Percentiles rank a stretch among this genome's conserved stretches.
Conservation (phyloP, 1,140 invertebrate genomes). For the Apis cerana region DNA sequence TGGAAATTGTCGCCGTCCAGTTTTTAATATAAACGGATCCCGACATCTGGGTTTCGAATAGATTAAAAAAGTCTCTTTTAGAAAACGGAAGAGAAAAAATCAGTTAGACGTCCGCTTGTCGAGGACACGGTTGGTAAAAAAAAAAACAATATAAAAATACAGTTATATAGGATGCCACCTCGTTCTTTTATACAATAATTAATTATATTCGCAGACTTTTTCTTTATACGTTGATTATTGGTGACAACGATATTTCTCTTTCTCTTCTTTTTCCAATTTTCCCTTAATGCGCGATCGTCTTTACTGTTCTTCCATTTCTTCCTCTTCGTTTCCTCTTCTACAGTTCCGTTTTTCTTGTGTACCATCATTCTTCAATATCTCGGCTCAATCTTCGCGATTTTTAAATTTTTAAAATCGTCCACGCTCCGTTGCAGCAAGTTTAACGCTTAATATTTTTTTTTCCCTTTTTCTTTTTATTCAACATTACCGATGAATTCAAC, state of each 20-base stretch:
- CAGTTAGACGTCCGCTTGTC: slow-evolving; percentile 3
- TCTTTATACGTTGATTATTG: slow-evolving; percentile 68
- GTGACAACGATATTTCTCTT: slow-evolving; percentile 68
- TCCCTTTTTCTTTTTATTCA: slow-evolving; percentile 3
- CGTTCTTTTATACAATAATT: slow-evolving; percentile 62
- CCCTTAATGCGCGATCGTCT: slow-evolving; percentile 22
- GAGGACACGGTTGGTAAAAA: slow-evolving; percentile 64
- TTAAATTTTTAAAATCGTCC: not conserved
- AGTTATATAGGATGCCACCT: slow-evolving; percentile 65
- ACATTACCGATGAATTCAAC: slow-evolving; percentile 41
- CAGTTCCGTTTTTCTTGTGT: slow-evolving; percentile 31
- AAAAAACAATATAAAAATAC: slow-evolving; percentile 77
- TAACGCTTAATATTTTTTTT: not conserved
- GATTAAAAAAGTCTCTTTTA: slow-evolving; percentile 25
- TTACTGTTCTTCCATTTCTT: slow-evolving; percentile 4
- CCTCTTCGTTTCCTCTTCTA: not conserved
- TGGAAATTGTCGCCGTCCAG: not conserved
- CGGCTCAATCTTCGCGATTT: not conserved
- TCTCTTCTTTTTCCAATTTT: slow-evolving; percentile 52
- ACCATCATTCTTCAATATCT: not conserved
- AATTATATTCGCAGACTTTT: slow-evolving; percentile 70
- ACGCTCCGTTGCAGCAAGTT: slow-evolving; percentile 30
- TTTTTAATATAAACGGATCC: not conserved
- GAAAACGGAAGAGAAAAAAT: slow-evolving; percentile 70
- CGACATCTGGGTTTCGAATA: slow-evolving; percentile 36